Percentiles rank a stretch among this genome's conserved stretches.
Conservation (phyloP, 2,113 vertebrate genomes). For the Onychostruthus taczanowskii region DNA sequence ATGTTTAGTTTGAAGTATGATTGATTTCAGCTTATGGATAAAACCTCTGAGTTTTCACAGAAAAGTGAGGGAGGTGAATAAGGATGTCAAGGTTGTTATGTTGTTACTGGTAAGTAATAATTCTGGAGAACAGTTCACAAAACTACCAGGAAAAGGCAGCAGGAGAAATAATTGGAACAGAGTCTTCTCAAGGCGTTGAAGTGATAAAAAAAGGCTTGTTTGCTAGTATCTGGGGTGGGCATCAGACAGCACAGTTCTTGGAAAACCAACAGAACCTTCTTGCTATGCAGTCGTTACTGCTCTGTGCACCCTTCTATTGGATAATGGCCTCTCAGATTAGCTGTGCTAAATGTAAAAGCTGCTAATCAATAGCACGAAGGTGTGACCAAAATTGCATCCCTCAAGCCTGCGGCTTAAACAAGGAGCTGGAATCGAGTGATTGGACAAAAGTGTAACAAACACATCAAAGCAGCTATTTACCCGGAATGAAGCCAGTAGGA, state of each 20-base stretch:
- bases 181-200: background rate
- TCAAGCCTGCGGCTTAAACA: conserved; percentile 3
- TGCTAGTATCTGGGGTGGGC: background rate
- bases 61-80: background rate
- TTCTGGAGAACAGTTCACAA: background rate
- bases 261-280: background rate
- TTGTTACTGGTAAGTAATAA: background rate
- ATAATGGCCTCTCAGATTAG: background rate
- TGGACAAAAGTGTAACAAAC: background rate
- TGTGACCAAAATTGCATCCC: conserved; percentile 16
- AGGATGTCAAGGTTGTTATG: background rate
- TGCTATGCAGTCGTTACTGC: background rate
- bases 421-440: background rate
- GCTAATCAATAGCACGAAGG: background rate
- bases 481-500: background rate
- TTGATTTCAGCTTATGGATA: background rate
- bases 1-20: background rate
- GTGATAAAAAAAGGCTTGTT: background rate
- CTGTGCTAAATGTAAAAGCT: conserved; percentile 1
- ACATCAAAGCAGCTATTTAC: conserved; percentile 47
- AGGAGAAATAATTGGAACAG: background rate
- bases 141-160: background rate
- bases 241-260: background rate
- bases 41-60: background rate
- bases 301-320: background rate